Evolutionary conservation across 2,888 invertebrate species (phyloP).

Genomic region (Noctua janthina): DNA sequence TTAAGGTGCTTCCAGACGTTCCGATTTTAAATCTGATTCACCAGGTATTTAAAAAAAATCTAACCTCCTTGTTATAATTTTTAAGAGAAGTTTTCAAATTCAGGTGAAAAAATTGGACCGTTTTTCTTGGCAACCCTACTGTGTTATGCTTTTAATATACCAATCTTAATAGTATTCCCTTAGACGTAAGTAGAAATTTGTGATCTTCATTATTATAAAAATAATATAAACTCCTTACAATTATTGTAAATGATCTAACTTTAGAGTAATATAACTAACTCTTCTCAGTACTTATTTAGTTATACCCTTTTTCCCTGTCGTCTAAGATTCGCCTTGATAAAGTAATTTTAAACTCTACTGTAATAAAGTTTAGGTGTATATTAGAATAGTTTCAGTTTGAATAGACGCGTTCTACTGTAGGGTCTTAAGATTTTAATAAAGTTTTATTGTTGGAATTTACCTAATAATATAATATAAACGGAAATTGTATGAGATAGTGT

Average conservation of each 20-base stretch:
- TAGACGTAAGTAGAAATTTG: constrained; percentile 69
- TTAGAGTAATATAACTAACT: constrained; percentile 58
- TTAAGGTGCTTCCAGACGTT: background rate
- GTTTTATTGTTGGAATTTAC: constrained; percentile 72
- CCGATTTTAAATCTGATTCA: constrained; percentile 11
- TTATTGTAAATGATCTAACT: constrained; percentile 63
- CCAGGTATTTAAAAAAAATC: constrained; percentile 1
- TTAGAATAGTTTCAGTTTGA: constrained; percentile 70
- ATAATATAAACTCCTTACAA: constrained; percentile 58
- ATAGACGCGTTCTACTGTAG: constrained; percentile 70
- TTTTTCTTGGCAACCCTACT: constrained; percentile 1
- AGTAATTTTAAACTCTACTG: constrained; percentile 66
- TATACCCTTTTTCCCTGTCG: constrained; percentile 58
- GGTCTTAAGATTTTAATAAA: constrained; percentile 65
- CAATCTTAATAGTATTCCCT: constrained; percentile 62
- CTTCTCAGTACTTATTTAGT: constrained; percentile 66
- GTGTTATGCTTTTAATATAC: constrained; percentile 48
- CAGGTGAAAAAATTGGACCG: background rate
- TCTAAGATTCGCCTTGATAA: constrained; percentile 71
- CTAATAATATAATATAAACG: constrained; percentile 69
- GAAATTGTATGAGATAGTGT: constrained; percentile 76
- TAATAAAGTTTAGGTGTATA: constrained; percentile 68
- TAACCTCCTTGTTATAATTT: background rate
- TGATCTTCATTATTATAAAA: constrained; percentile 69
- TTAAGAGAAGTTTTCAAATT: too few species aligned